Evolutionary conservation across 2,797 vertebrate genomes (phyloP), one percentile per base, ranked within the genome.

Genomic region (Cossypha heuglini): DNA sequence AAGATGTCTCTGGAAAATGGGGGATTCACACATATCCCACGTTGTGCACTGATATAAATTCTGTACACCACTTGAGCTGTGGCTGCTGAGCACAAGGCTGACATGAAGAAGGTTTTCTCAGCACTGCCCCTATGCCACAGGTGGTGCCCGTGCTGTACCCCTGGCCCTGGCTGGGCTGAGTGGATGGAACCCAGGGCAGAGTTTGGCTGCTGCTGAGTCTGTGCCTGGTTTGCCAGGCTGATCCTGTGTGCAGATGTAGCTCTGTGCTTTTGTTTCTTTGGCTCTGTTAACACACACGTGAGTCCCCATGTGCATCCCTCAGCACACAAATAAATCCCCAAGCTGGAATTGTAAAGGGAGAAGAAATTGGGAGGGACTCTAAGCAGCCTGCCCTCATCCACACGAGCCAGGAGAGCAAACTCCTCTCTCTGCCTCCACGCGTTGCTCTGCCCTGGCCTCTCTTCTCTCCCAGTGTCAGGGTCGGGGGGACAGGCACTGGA

Each of bases 171-270:
- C 26, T 29, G 49, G 33, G 33, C 20, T 58, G 2, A 38, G 19
- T 13, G 54, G 42, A 10, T 61, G 57, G 25, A 61, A 45, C 33
- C 4, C 6, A 33, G 57, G 7, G 55, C 0, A 17, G 74, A 35
- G 37, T 45, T 86, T 73, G 63, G 67, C 62, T 96, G 40, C 81
- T 81, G 92, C 81, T 85, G 38, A 48, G 43, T 9, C 33, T 6
- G 3, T 61, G 76, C 49, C 71, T 63, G 3, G 8, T 35, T 77
- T 58, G 10, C 35, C 72, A 71, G 54, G 85, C 73, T 86, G 45
- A 35, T 55, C 2, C 42, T 55, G 12, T 40, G 54, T 62, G 66
- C 69, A 86, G 20, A 25, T 5, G 16, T 3, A 42, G 37, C 45
- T 42, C 71, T 3, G 4, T 55, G 81, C 64, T 86, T 72, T 86